Conservation (phyloP, 1,140 invertebrate genomes). For the Musca vetustissima region DNA sequence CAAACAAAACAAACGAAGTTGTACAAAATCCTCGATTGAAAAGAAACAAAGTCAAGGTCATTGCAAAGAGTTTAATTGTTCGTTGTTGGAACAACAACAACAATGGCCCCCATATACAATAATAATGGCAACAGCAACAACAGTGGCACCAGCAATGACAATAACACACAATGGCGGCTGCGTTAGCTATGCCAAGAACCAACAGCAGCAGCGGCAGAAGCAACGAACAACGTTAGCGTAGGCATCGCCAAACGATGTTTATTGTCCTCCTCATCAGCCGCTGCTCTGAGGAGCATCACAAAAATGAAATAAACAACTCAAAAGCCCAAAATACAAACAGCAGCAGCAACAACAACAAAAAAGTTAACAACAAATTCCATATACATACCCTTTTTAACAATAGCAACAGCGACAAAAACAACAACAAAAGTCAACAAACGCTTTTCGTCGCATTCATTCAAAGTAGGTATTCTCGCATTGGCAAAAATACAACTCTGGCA, state of each 20-base stretch:
- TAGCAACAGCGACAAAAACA: too few species aligned
- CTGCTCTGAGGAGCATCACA: not conserved
- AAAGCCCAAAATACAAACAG: constrained; percentile 8
- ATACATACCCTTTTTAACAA: not conserved
- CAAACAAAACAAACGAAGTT: constrained; percentile 22
- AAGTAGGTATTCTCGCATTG: too few species aligned
- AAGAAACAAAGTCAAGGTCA: constrained; percentile 56
- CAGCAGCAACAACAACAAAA: too few species aligned
- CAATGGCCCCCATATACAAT: constrained; percentile 3
- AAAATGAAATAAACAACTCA: constrained; percentile 22
- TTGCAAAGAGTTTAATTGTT: constrained; percentile 57
- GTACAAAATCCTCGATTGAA: constrained; percentile 30
- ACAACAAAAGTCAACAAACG: too few species aligned
- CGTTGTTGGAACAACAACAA: constrained; percentile 27
- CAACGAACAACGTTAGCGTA: not conserved
- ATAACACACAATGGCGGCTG: constrained; percentile 6
- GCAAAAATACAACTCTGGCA: constrained; percentile 18
- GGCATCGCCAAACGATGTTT: not conserved
- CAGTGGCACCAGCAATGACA: constrained; percentile 9
- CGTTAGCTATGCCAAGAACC: constrained; percentile 10
- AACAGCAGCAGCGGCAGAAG: not conserved
- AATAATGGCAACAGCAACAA: constrained; percentile 25
- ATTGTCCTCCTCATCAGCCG: too few species aligned
- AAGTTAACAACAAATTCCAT: constrained; percentile 1
- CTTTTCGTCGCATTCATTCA: too few species aligned